These are phyloP conservation scores for Prunella fulvescens DNA, from an alignment of 2,113 vertebrate species.

Conservation along the genomic window DNA sequence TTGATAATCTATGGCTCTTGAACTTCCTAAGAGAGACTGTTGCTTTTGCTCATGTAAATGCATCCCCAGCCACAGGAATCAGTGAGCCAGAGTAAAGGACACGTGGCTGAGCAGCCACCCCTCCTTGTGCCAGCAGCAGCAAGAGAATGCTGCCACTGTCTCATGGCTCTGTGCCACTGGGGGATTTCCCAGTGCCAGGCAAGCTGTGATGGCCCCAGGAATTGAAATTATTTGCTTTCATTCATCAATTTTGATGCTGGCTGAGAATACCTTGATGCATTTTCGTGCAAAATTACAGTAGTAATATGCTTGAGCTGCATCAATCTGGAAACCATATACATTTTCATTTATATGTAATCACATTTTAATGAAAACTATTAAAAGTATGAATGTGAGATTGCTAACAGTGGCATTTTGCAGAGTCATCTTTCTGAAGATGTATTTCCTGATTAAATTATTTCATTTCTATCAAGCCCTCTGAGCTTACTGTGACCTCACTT, in stretches of 20 bases:
- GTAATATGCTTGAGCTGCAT: neutral
- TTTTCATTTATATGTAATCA: neutral
- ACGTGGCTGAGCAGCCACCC: neutral
- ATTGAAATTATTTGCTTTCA: neutral
- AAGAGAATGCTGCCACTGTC: neutral
- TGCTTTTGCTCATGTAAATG: neutral
- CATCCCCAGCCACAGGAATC: neutral
- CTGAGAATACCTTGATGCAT: neutral
- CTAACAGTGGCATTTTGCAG: neutral
- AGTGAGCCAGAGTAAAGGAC: rapidly evolving
- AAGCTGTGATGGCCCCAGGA: neutral
- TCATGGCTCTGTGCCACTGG: neutral
- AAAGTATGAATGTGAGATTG: neutral
- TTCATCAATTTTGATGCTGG: neutral
- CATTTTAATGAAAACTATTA: neutral
- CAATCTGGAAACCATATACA: neutral
- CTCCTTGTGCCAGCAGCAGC: neutral
- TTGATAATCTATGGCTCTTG: neutral
- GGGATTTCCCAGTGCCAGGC: neutral
- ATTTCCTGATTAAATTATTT: neutral
- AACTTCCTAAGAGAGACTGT: neutral
- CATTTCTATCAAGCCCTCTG: neutral
- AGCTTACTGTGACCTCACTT: neutral
- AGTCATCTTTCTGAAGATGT: neutral
- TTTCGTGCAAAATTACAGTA: neutral